Evolutionary conservation across 2,888 invertebrate genomes (phyloP).

Genomic region (Mellilla xanthometata): DNA sequence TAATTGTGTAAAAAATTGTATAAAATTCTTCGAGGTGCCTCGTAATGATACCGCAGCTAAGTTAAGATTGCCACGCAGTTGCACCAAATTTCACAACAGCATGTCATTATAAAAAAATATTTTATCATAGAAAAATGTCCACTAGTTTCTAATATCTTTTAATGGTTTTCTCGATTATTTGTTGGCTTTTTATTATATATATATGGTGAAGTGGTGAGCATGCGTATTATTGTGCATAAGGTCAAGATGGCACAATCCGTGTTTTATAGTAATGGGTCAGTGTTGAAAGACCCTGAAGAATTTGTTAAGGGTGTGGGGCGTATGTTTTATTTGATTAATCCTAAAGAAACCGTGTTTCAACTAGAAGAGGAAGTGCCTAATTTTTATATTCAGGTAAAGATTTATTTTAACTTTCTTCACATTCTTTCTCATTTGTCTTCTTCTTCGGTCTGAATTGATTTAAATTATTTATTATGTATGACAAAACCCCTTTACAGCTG

Average conservation of each 20-base stretch:
- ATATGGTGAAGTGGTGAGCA: background rate
- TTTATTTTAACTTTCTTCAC: too few species aligned
- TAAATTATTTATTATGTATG: too few species aligned
- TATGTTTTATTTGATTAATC: constrained; percentile 86
- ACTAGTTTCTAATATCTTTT: background rate
- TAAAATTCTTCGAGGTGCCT: too few species aligned
- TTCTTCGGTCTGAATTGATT: too few species aligned
- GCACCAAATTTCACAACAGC: constrained; percentile 2
- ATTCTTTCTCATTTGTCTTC: too few species aligned
- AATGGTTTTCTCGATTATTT: constrained; percentile 7
- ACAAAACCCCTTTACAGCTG: too few species aligned
- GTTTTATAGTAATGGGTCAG: constrained; percentile 15
- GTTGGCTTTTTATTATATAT: constrained; percentile 2
- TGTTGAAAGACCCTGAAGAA: constrained; percentile 20
- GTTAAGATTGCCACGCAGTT: too few species aligned
- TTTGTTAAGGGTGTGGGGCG: constrained; percentile 71
- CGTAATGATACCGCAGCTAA: too few species aligned
- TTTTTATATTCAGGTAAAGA: constrained; percentile 85
- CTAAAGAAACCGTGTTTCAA: constrained; percentile 83
- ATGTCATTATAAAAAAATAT: background rate
- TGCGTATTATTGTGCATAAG: background rate
- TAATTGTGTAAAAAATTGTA: too few species aligned
- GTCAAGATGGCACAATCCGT: background rate
- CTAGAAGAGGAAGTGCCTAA: constrained; percentile 84
- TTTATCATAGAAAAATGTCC: background rate